Conservation (phyloP, 2,888 invertebrate species). For the Cheilosia vernalis region DNA sequence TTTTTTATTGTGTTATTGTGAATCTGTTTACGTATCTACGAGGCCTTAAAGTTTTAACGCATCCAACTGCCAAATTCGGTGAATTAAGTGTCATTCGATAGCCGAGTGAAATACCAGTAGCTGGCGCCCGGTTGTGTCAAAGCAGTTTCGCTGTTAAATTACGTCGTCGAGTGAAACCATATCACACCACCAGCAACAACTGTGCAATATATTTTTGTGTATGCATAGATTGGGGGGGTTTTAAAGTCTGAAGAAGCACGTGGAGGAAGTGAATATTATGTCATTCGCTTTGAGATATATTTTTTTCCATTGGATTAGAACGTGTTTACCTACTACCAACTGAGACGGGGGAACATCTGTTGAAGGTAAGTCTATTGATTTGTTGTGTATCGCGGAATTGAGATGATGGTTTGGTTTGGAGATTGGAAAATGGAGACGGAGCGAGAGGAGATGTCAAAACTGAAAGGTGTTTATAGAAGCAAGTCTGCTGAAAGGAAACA, state of each 20-base stretch:
- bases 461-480: neutral
- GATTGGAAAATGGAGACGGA: no score
- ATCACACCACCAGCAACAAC: neutral
- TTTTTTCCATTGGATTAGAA: conserved; percentile 62
- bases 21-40: conserved; percentile 27
- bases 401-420: conserved; percentile 55
- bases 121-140: conserved; percentile 13
- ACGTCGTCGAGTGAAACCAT: neutral
- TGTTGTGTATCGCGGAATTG: conserved; percentile 17
- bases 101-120: conserved; percentile 33
- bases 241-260: conserved; percentile 24
- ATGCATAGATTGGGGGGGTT: neutral
- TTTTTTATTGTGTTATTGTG: conserved; percentile 7
- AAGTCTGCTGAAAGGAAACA: conserved; percentile 27
- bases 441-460: neutral
- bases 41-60: conserved; percentile 62
- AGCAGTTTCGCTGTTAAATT: neutral
- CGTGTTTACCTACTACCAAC: conserved; percentile 46
- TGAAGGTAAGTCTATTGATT: conserved; percentile 54
- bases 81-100: conserved; percentile 29
- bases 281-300: conserved; percentile 26
- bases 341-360: conserved; percentile 50
- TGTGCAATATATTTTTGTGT: conserved; percentile 5
- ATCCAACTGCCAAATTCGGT: conserved; percentile 18
- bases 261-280: conserved; percentile 52